A percentile compares a stretch with the other conserved stretches of the same genome.
Evolutionary conservation across 2,797 vertebrate genomes (phyloP).

Genomic region (Vespertilio murinus): DNA sequence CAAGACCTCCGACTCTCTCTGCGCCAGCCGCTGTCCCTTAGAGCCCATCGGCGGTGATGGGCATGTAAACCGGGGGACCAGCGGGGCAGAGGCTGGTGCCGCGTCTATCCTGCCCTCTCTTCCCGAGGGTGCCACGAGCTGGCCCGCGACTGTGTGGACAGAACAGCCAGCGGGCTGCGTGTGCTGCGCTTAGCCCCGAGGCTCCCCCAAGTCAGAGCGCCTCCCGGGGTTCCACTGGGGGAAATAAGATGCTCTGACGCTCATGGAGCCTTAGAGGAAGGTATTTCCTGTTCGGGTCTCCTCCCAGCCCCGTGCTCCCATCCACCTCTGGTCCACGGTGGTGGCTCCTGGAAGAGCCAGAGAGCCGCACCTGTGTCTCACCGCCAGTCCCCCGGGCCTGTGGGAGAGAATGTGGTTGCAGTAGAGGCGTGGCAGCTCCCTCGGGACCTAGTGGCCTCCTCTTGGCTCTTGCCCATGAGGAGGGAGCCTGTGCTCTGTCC

Average conservation of each 20-base stretch:
- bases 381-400: neutral
- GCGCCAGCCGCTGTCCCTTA: neutral
- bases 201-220: neutral
- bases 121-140: neutral
- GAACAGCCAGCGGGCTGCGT: rapidly evolving
- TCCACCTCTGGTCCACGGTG: neutral
- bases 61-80: neutral
- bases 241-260: neutral
- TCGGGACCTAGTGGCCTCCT: slow-evolving; percentile 53
- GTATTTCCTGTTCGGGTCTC: slow-evolving; percentile 37
- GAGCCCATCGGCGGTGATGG: neutral
- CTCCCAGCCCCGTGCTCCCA: neutral
- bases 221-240: neutral
- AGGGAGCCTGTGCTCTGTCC: slow-evolving; percentile 71
- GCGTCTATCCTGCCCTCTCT: neutral
- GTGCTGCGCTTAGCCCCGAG: neutral
- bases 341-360: slow-evolving; percentile 22
- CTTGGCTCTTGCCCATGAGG: slow-evolving; percentile 37
- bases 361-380: slow-evolving; percentile 14
- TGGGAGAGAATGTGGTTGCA: neutral
- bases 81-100: neutral
- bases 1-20: neutral
- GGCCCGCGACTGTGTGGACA: neutral
- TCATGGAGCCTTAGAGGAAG: slow-evolving; percentile 21
- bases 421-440: neutral